These are phyloP conservation scores for Spodoptera litura DNA, from an alignment of 1,140 invertebrate genomes.

Conservation along the genomic window DNA sequence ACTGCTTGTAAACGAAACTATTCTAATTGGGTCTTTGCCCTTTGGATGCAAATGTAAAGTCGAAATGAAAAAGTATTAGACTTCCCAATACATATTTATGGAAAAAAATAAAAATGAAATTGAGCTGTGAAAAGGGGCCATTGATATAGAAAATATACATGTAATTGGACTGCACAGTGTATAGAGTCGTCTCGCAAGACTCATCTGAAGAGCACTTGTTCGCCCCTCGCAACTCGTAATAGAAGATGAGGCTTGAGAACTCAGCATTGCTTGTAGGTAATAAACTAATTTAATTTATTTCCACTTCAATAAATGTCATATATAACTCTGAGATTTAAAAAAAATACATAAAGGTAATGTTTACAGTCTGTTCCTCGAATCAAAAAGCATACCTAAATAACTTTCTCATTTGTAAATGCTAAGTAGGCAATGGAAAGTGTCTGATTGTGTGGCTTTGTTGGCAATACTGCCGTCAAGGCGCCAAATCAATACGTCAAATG, in stretches of 20 bases:
- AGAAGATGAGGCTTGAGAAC: not conserved
- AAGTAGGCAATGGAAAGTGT: constrained; percentile 39
- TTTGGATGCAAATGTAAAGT: too few species aligned
- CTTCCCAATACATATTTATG: too few species aligned
- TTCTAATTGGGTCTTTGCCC: too few species aligned
- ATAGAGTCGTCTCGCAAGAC: not conserved
- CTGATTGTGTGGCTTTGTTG: constrained; percentile 28
- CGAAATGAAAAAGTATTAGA: too few species aligned
- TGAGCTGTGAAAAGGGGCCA: not conserved
- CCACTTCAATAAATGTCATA: not conserved
- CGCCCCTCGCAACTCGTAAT: not conserved
- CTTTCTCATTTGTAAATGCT: constrained; percentile 43
- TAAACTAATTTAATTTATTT: not conserved
- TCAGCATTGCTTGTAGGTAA: not conserved
- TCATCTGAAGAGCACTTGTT: not conserved
- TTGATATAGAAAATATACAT: not conserved
- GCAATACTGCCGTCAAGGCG: constrained; percentile 1
- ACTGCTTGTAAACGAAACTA: too few species aligned
- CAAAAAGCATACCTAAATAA: constrained; percentile 1
- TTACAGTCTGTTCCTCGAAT: not conserved
- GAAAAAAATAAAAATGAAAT: too few species aligned
- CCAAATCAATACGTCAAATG: not conserved
- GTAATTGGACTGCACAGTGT: constrained; percentile 7
- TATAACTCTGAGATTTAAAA: too few species aligned
- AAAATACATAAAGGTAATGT: too few species aligned